These are phyloP conservation scores for Cephalopterus ornatus DNA, from an alignment of 2,113 vertebrate genomes.

Conservation along the genomic window DNA sequence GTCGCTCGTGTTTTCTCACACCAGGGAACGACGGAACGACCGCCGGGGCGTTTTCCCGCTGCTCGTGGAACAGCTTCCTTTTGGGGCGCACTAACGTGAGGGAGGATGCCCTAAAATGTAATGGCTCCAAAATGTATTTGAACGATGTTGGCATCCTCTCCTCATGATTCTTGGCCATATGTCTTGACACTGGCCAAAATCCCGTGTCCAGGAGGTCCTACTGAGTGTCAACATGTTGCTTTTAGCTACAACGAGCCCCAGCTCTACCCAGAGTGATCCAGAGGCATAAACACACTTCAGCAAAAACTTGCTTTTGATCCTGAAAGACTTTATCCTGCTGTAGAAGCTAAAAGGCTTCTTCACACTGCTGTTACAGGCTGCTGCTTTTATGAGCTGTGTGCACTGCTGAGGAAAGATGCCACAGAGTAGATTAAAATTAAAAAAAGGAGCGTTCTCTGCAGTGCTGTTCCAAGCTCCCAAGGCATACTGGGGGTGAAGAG, in stretches of 20 bases:
- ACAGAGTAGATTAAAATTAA: neutral
- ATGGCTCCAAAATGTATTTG: neutral
- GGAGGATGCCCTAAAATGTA: neutral
- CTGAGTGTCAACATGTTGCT: fast-evolving
- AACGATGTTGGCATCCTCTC: no score
- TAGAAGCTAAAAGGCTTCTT: neutral
- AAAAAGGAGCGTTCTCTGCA: neutral
- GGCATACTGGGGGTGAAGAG: fast-evolving
- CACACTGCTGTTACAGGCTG: neutral
- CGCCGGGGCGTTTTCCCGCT: fast-evolving
- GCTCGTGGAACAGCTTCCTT: neutral
- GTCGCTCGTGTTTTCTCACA: fast-evolving
- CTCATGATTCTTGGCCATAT: fast-evolving
- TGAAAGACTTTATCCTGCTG: neutral
- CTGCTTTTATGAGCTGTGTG: neutral
- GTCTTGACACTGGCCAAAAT: fast-evolving
- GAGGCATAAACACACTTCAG: neutral
- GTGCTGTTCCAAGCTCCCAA: neutral
- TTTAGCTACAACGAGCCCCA: neutral
- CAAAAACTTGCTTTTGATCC: neutral
- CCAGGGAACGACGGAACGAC: fast-evolving
- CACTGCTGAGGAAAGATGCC: neutral
- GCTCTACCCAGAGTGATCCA: neutral
- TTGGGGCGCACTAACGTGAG: fast-evolving
- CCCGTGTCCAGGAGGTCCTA: neutral